Conservation (phyloP, 2,797 vertebrate genomes). For the Anas georgica region DNA sequence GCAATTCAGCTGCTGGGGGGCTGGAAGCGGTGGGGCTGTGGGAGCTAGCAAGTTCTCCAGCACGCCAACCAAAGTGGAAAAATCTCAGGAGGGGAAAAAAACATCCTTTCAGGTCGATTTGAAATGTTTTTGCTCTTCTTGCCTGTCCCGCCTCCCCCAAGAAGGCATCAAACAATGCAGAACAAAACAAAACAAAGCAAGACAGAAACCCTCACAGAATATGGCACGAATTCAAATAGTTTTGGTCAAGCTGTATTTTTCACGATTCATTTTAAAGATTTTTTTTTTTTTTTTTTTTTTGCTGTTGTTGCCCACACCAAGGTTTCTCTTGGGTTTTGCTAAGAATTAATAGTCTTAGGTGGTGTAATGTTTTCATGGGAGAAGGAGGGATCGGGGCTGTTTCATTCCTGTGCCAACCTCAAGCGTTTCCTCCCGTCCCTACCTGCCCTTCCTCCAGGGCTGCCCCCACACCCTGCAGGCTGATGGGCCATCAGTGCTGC, state of each 20-base stretch:
- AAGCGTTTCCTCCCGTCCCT: not conserved
- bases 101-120: not conserved
- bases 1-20: not conserved
- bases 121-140: constrained; percentile 14
- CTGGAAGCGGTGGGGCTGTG: not conserved
- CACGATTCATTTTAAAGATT: not conserved
- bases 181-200: not conserved
- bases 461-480: not conserved
- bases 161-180: not conserved
- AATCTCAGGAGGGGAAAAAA: not conserved
- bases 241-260: constrained; percentile 26
- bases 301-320: not conserved
- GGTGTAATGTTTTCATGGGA: not conserved
- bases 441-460: not conserved
- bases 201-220: not conserved
- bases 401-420: not conserved
- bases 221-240: constrained; percentile 3
- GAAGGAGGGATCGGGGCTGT: not conserved
- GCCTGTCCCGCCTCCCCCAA: not conserved
- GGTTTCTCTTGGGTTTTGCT: not conserved
- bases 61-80: rapidly evolving
- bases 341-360: not conserved
- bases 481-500: rapidly evolving
- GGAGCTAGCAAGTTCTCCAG: rapidly evolving
- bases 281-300: not conserved